These are phyloP conservation scores for Peromyscus californicus DNA, from an alignment of 2,113 vertebrate genomes.

Conservation along the genomic window DNA sequence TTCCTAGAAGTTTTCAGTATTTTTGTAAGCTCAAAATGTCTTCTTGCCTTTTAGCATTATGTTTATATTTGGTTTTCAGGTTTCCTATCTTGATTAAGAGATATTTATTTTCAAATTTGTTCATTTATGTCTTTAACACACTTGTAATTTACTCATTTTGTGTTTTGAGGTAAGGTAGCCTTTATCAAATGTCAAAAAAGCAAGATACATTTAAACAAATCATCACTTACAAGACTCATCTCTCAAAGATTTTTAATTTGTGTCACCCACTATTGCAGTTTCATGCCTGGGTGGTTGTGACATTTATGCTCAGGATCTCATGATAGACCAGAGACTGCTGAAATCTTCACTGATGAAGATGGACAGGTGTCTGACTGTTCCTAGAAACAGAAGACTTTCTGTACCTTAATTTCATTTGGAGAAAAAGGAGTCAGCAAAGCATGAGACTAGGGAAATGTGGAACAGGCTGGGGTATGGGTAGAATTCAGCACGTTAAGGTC, in stretches of 20 bases:
- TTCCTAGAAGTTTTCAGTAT: neutral
- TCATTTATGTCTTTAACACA: neutral
- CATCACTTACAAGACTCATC: neutral
- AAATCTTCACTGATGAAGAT: neutral
- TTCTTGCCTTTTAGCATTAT: neutral
- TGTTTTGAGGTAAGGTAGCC: neutral
- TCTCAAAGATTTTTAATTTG: neutral
- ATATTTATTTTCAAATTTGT: neutral
- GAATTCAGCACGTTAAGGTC: neutral
- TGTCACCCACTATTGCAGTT: neutral
- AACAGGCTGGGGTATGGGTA: neutral
- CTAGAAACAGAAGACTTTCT: too few relatives aligned
- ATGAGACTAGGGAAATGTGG: neutral
- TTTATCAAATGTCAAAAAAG: neutral
- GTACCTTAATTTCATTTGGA: neutral
- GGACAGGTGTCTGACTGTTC: too few relatives aligned
- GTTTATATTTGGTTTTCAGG: neutral
- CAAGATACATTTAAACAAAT: neutral
- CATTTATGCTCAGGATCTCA: neutral
- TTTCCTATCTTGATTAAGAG: neutral
- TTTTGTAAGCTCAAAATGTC: neutral
- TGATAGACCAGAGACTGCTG: neutral
- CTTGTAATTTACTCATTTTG: neutral
- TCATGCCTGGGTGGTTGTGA: fast-evolving
- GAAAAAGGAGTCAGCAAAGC: neutral